Evolutionary conservation across 2,888 invertebrate genomes (phyloP), one percentile per base, ranked within the genome.

Genomic region (Busseola fusca): DNA sequence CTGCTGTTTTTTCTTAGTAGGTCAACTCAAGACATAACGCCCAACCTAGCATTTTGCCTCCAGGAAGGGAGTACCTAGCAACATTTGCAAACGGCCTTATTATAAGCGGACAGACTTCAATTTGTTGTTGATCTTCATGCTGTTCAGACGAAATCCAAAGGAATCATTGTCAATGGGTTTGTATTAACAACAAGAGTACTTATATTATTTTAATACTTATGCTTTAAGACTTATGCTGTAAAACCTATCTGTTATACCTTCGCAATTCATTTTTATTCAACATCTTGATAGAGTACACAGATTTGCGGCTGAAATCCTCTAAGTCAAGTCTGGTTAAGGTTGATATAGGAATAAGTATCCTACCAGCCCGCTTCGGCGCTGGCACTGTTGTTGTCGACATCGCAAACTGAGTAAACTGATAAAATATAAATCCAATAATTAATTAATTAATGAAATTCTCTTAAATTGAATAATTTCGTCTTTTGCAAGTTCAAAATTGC

Each of bases 211-310:
- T 34, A 14, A 27, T 30, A 1, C n/a, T 3, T 42, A 9, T 30
- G 18, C 45, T 56, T 45, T 27, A 18, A 27, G 18, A 3, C 4
- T 27, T n/a, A 30, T 58, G n/a, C 30, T 42, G 3, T 64, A 34
- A 66, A 42, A 1, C 30, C 1, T 64, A 5, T 34, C 12, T 42
- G 6, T 25, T 18, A 52, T 76, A 77, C 76, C 76, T 78, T 67
- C 64, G 27, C 9, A 67, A 25, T 30, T 48, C 42, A 27, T 4
- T 78, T 25, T 42, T 3, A n/a, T 59, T 60, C 4, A 67, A 50
- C n/a, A 73, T 0, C 21, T 30, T 45, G 9, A 67, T 18, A 21
- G 54, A 45, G 18, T 18, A 25, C 27, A 67, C n/a, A 27, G 66
- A 18, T 59, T 56, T 50, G 6, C 21, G 34, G 45, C 50, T 59